Percentiles rank a stretch among this genome's conserved stretches.
phyloP scores from a whole-genome alignment of 2,888 invertebrate species.

The Callyntrura guangdongensis region DNA sequence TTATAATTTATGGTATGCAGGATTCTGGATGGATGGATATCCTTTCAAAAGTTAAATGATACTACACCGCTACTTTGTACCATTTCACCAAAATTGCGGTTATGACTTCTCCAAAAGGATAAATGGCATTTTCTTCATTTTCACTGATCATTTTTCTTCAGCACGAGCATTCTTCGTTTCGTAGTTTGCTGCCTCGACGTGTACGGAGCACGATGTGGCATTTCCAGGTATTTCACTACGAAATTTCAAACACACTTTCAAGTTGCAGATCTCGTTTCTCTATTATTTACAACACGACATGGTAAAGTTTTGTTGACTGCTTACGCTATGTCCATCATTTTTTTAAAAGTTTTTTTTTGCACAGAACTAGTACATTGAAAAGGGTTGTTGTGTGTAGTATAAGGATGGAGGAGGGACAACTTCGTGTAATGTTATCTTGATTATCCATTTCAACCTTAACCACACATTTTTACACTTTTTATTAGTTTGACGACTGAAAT shows the following conservation, averaged over 20 bases:
- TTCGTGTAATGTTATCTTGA: slow-evolving; percentile 82
- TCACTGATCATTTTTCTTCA: not conserved
- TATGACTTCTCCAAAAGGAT: not conserved
- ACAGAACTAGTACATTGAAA: not conserved
- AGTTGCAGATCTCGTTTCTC: slow-evolving; percentile 37
- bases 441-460: slow-evolving; percentile 79
- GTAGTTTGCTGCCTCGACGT: not conserved
- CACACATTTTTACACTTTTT: slow-evolving; percentile 74
- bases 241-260: slow-evolving; percentile 22
- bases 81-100: not conserved
- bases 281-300: not conserved
- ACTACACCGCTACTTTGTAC: not conserved
- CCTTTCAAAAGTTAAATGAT: not conserved
- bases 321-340: slow-evolving; percentile 30
- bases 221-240: slow-evolving; percentile 29
- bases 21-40: not conserved
- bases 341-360: not conserved
- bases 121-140: not conserved
- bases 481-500: slow-evolving; percentile 76
- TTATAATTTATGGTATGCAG: slow-evolving; percentile 2
- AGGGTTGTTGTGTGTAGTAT: not conserved
- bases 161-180: not conserved
- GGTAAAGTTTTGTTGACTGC: not conserved
- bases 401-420: slow-evolving; percentile 73
- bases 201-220: not conserved